phyloP scores from a whole-genome alignment of 2,888 invertebrate genomes.

The Agonopterix subpropinquella region DNA sequence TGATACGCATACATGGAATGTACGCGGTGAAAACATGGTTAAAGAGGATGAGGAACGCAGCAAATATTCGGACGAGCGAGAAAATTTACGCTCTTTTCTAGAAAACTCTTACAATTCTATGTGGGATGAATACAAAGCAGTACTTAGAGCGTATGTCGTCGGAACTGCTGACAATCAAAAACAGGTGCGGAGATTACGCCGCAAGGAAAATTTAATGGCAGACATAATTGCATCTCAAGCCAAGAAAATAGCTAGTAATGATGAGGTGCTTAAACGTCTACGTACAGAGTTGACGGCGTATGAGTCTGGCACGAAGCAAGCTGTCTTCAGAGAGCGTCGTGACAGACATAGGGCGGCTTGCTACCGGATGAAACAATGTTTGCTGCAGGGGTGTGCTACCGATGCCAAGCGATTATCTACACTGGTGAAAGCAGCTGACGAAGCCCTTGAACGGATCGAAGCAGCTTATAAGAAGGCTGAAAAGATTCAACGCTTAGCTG shows the following conservation, averaged over 20 bases:
- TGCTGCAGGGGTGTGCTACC: constrained; percentile 37
- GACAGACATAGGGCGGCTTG: constrained; percentile 54
- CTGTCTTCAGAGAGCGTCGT: constrained; percentile 57
- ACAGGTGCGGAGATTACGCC: constrained; percentile 49
- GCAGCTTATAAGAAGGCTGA: constrained; percentile 60
- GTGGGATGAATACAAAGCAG: constrained; percentile 61
- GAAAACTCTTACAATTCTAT: constrained; percentile 49
- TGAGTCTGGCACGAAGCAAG: constrained; percentile 63
- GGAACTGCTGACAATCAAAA: constrained; percentile 62
- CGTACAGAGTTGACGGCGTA: constrained; percentile 54
- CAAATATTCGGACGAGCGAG: constrained; percentile 45
- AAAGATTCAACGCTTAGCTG: constrained; percentile 64
- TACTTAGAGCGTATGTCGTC: constrained; percentile 48
- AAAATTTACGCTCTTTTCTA: constrained; percentile 49
- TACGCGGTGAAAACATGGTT: constrained; percentile 56
- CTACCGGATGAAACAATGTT: constrained; percentile 37
- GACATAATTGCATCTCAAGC: constrained; percentile 62
- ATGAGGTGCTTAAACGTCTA: constrained; percentile 45
- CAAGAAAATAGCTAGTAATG: constrained; percentile 58
- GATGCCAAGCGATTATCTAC: constrained; percentile 40
- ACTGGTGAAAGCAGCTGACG: constrained; percentile 53
- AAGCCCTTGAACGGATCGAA: constrained; percentile 53
- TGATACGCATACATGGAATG: constrained; percentile 52
- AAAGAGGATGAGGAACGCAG: constrained; percentile 58
- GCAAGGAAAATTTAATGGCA: constrained; percentile 60